Conservation (phyloP, 2,797 vertebrate genomes). For the Bothrops alternatus region DNA sequence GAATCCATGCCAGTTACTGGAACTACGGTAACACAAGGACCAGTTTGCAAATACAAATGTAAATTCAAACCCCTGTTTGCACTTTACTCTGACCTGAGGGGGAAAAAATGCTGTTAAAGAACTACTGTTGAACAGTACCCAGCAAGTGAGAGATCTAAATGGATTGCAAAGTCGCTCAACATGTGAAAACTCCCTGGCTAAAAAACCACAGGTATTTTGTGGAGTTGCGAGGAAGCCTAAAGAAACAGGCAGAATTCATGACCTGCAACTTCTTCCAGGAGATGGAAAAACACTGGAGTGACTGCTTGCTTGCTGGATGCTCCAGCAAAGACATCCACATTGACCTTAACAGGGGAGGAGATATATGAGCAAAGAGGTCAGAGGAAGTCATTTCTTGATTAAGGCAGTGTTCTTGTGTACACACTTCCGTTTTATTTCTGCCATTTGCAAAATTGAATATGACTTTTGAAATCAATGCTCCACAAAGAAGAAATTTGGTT, state of each 20-base stretch:
- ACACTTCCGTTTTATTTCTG: too few species aligned
- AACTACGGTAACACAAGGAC: not conserved
- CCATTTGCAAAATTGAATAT: not conserved
- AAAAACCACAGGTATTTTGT: conserved; percentile 16
- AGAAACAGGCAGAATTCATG: conserved; percentile 9
- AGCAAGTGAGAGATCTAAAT: conserved; percentile 9
- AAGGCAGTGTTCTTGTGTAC: too few species aligned
- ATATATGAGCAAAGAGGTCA: not conserved
- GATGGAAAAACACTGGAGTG: conserved; percentile 13
- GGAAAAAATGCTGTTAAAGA: conserved; percentile 3
- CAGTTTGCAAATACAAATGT: conserved; percentile 23
- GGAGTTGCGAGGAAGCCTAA: not conserved
- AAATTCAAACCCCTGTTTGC: conserved; percentile 20
- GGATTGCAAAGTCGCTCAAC: not conserved
- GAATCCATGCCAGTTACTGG: not conserved
- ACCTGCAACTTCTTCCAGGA: conserved; percentile 1
- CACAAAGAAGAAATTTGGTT: not conserved
- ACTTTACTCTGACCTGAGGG: not conserved
- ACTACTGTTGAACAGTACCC: not conserved
- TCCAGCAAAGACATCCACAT: not conserved
- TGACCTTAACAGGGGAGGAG: not conserved
- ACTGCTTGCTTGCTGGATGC: not conserved
- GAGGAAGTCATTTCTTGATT: not conserved
- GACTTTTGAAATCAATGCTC: not conserved
- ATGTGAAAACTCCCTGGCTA: not conserved